Conservation (phyloP, 2,113 vertebrate species). For the Terrapene triunguis region DNA sequence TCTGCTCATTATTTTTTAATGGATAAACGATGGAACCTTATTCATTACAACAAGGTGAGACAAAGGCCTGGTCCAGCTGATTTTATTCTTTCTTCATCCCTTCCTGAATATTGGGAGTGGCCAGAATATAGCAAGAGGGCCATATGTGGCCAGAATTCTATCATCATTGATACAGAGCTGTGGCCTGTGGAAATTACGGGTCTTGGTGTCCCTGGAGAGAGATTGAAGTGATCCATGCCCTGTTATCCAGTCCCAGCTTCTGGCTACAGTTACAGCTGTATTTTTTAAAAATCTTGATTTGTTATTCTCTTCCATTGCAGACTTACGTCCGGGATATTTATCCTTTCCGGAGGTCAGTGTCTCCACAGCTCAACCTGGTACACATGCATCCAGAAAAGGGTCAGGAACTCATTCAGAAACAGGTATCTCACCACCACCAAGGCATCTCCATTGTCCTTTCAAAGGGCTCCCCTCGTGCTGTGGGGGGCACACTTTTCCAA, state of each 20-base stretch:
- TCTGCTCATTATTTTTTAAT: constrained; percentile 97
- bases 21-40: constrained; percentile 99
- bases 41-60: constrained; percentile 95
- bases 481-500: neutral
- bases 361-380: constrained; percentile 96
- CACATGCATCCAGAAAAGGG: constrained; percentile 98
- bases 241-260: neutral
- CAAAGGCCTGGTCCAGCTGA: neutral
- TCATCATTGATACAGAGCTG: neutral
- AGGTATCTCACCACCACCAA: constrained; percentile 78
- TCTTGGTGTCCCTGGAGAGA: neutral
- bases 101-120: neutral
- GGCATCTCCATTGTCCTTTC: neutral
- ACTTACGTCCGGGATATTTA: constrained; percentile 98
- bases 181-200: neutral
- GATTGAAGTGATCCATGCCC: neutral
- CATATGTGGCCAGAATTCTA: neutral
- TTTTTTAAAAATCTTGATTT: neutral
- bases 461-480: neutral
- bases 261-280: neutral
- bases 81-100: neutral
- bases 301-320: constrained; percentile 75
- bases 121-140: neutral
- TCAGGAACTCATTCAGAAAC: constrained; percentile 98
- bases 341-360: constrained; percentile 96